Evolutionary conservation across 2,888 invertebrate genomes (phyloP), one percentile per base, ranked within the genome.

Genomic region (Orchestes rusci): DNA sequence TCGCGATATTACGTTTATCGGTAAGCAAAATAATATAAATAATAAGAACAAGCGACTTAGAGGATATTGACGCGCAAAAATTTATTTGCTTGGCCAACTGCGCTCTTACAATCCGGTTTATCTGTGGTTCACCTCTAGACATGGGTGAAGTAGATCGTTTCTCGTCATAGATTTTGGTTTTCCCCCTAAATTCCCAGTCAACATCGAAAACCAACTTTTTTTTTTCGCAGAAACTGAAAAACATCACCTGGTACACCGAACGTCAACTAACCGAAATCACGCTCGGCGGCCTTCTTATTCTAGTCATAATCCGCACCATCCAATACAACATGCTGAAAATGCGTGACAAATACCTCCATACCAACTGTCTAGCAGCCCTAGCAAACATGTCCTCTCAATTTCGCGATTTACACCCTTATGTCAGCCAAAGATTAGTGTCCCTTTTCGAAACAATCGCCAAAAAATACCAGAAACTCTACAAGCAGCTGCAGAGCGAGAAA

Each of bases 301-400:
- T 97, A 39, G 93, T 99, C 2, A 86, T 99, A n/a, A 85, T 95
- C 18, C 74, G 97, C 48, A 96, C 96, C 4, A 84, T 99, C 58
- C 97, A 99, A 65, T 94, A 90, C 72, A 99, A 99, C 65, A 94
- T 97, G 82, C 77, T 94, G 49, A 84, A 94, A 63, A 94, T 93
- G 74, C 76, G 94, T 54, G 96, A 96, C 66, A 94, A 95, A 68
- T 99, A 99, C 68, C 75, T 99, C 13, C 99, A 99, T 67, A 97
- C 96, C 2, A 99, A 99, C 70, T 97, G 97, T 64, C 73, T 99
- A 52, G 99, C 99, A 2, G 96, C 97, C 4, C 75, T 99, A 56
- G 97, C 99, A 12, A 99, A 99, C 61, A 97, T 99, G 97, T 96
- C 96, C 27, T 84, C 82, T 54, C 84, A 86, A 63, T 97, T 97